Evolutionary conservation across 1,140 invertebrate species (phyloP), one percentile per base, ranked within the genome.

Genomic region (Pogonomyrmex californicus): DNA sequence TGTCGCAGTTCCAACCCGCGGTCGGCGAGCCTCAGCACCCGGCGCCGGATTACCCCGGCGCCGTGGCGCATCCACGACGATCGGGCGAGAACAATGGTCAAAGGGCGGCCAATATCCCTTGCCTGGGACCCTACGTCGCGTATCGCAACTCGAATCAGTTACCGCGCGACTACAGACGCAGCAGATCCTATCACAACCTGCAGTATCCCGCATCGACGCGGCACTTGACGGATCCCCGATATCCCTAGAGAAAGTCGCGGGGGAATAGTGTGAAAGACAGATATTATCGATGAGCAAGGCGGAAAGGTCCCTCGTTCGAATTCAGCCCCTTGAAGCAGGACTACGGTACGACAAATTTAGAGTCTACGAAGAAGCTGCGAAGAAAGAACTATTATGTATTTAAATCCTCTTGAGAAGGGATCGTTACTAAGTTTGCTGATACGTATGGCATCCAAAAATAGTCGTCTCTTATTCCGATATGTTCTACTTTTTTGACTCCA

Each of bases 1-100:
- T 95, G 17, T 96, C 96, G 79, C 96, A 97, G 87, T 97, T 97
- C 86, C 96, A 96, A 62, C 92, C 93, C 10, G 60, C 73, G 30
- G 23, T 36, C 23, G 12, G 14, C 4, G 51, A 79, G 3, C 62
- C 63, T 0, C n/a, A 14, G 2, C 60, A 87, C 5, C 92, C 94
- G 1, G 92, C 91, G 3, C 93, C 93, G 0, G 94, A 95, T 68
- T 95, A 95, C 73, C 93, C 94, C 17, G 94, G 93, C 0, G 90
- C 93, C 4, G 33, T 6, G 86, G 76, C 17, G 6, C 62, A 77
- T 6, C 14, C 47, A 1, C 60, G 63, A 23, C 38, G 10, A 5
- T 47, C 51, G 4, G 63, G 73, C n/a, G 75, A 89, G 4, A 58
- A 38, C 2, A 65, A 75, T 41, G 51, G 63, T 36, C 30, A 76